These are phyloP conservation scores for Harpalus rufipes DNA, from an alignment of 2,888 invertebrate species.

Conservation along the genomic window DNA sequence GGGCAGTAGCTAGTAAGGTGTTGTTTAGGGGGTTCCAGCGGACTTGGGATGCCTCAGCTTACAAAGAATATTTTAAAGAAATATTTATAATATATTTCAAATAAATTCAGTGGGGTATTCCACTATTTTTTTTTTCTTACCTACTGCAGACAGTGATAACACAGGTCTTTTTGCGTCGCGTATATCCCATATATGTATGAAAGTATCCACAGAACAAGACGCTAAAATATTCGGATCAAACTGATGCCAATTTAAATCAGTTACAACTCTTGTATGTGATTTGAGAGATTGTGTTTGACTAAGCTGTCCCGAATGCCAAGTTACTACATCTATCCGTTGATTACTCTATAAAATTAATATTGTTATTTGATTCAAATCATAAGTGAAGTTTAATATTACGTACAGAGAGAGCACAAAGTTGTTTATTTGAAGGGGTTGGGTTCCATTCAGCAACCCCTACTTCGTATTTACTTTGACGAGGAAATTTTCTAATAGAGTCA, in stretches of 20 bases:
- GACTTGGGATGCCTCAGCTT: conserved; percentile 95
- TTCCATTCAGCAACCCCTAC: conserved; percentile 96
- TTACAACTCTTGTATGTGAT: conserved; percentile 91
- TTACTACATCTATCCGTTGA: conserved; percentile 91
- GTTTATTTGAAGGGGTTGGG: conserved; percentile 87
- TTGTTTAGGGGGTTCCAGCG: conserved; percentile 94
- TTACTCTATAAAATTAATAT: conserved; percentile 83
- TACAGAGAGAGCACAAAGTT: conserved; percentile 93
- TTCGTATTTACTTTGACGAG: conserved; percentile 94
- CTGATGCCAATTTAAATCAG: conserved; percentile 95
- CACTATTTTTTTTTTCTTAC: conserved; percentile 78
- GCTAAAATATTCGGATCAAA: conserved; percentile 87
- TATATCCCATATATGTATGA: conserved; percentile 96
- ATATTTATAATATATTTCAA: background rate
- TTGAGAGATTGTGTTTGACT: conserved; percentile 86
- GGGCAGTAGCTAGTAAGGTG: conserved; percentile 93
- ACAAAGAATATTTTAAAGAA: conserved; percentile 12
- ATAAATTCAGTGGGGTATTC: no score
- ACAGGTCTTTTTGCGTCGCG: conserved; percentile 91
- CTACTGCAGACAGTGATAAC: conserved; percentile 92
- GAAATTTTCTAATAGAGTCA: conserved; percentile 87
- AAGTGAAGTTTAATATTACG: conserved; percentile 71
- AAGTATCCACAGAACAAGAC: conserved; percentile 96
- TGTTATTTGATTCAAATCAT: background rate
- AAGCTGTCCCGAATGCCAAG: conserved; percentile 87